These are phyloP conservation scores for Artemia sp. DNA, from an alignment of 2,888 invertebrate genomes.

Conservation along the genomic window DNA sequence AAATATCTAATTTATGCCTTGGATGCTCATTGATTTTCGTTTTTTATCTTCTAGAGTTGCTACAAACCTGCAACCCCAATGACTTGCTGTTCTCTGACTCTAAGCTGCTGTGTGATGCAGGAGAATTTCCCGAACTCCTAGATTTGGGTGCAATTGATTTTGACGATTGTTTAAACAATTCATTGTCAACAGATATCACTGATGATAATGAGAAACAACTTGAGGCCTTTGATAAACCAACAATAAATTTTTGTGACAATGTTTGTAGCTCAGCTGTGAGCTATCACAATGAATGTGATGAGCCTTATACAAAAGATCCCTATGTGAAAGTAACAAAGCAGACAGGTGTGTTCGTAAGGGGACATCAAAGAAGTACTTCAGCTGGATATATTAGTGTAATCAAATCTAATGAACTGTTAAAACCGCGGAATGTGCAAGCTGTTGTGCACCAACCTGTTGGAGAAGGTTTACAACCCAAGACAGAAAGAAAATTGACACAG, in stretches of 20 bases:
- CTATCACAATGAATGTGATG: slow-evolving; percentile 3
- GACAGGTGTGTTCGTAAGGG: not conserved
- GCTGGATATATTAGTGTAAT: slow-evolving; percentile 8
- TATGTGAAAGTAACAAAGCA: not conserved
- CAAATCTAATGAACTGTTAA: not conserved
- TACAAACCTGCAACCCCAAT: slow-evolving; percentile 6
- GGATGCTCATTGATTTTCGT: too few relatives aligned
- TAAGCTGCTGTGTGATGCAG: not conserved
- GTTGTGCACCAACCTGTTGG: too few relatives aligned
- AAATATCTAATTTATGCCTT: too few relatives aligned
- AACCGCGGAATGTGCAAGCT: not conserved
- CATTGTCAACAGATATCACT: not conserved
- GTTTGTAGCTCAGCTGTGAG: not conserved
- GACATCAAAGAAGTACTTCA: not conserved
- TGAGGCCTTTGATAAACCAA: not conserved
- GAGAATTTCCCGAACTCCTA: not conserved
- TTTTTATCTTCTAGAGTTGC: not conserved
- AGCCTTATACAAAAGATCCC: not conserved
- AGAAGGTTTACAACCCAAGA: too few relatives aligned
- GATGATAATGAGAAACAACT: not conserved
- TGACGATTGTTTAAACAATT: not conserved
- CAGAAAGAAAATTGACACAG: too few relatives aligned
- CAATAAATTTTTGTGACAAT: slow-evolving; percentile 1
- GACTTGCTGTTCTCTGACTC: slow-evolving; percentile 7
- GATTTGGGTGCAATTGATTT: not conserved